phyloP scores from a whole-genome alignment of 1,140 invertebrate genomes.

The Bombus sibiricus region DNA sequence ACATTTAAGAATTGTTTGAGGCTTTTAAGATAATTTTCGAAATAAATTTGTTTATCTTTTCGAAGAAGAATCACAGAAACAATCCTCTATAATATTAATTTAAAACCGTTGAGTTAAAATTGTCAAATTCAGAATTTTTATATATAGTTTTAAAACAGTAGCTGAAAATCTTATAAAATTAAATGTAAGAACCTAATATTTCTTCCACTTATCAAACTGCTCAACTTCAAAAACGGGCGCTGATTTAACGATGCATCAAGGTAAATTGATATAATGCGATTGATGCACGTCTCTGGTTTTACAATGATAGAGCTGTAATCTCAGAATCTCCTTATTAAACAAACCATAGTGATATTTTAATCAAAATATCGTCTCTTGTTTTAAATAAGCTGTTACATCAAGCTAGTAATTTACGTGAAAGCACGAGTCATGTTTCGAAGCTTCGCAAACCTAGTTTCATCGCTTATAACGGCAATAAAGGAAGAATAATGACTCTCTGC shows the following conservation, averaged over 20 bases:
- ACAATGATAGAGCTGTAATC: neutral
- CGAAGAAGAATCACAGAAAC: no score
- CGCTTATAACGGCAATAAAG: slow-evolving; percentile 28
- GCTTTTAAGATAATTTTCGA: no score
- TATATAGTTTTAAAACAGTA: neutral
- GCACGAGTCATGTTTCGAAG: neutral
- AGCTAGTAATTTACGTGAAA: slow-evolving; percentile 19
- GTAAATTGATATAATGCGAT: neutral
- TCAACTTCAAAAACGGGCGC: neutral
- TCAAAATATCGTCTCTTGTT: neutral
- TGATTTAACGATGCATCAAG: neutral
- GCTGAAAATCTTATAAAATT: neutral
- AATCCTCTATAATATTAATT: no score
- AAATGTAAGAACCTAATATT: neutral
- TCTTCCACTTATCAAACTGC: neutral
- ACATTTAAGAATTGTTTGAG: no score
- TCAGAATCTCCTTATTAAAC: neutral
- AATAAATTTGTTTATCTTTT: no score
- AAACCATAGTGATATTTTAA: neutral
- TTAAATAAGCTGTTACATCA: neutral
- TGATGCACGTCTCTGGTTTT: no score
- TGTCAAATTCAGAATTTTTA: neutral
- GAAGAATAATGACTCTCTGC: slow-evolving; percentile 44
- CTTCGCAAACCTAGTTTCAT: neutral
- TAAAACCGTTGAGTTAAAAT: no score